phyloP scores from a whole-genome alignment of 1,140 invertebrate species.

The Nephotettix cincticeps region DNA sequence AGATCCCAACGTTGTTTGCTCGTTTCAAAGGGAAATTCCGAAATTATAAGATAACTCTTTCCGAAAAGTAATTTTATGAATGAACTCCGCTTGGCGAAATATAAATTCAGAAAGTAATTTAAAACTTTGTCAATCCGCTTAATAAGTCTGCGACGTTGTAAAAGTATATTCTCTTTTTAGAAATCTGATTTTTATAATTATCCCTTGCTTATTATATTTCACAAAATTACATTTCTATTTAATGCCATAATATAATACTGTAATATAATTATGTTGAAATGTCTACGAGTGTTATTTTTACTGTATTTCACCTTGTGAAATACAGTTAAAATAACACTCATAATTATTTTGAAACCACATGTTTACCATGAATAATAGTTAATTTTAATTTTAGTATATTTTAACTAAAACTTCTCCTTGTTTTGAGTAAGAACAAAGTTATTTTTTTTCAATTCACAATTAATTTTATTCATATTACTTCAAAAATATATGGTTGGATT shows the following conservation, averaged over 20 bases:
- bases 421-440: too few relatives aligned
- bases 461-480: too few relatives aligned
- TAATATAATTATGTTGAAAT: too few relatives aligned
- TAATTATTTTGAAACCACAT: too few relatives aligned
- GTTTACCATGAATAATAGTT: too few relatives aligned
- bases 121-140: constrained; percentile 18
- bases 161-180: neutral
- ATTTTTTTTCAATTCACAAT: too few relatives aligned
- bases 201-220: neutral
- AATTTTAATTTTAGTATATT: too few relatives aligned
- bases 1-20: constrained; percentile 11
- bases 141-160: constrained; percentile 5
- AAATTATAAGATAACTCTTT: constrained; percentile 15
- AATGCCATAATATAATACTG: neutral
- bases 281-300: too few relatives aligned
- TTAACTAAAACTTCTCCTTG: too few relatives aligned
- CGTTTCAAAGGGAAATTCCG: neutral
- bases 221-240: neutral
- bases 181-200: constrained; percentile 1
- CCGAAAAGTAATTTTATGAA: constrained; percentile 19
- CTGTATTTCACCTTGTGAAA: too few relatives aligned
- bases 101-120: constrained; percentile 17
- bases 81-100: constrained; percentile 14
- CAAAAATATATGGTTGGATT: too few relatives aligned
- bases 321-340: too few relatives aligned